A percentile compares a stretch with the other conserved stretches of the same genome.
Conservation (phyloP, 2,113 vertebrate species). For the Muscicapa adusta region DNA sequence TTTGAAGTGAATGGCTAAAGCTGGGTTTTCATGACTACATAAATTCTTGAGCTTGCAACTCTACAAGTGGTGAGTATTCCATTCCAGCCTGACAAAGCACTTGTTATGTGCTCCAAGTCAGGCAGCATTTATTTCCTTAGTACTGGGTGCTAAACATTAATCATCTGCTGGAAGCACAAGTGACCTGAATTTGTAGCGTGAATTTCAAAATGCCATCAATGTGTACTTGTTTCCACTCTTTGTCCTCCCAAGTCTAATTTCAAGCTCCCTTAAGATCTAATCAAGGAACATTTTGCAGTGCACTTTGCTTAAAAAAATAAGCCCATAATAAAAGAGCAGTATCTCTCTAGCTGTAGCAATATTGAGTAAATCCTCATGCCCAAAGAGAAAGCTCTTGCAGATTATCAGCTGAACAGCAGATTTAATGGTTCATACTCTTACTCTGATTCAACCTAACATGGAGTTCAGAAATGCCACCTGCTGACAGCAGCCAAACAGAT, state of each 20-base stretch:
- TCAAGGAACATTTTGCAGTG: neutral
- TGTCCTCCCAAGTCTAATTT: neutral
- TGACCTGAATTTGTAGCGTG: neutral
- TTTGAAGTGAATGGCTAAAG: neutral
- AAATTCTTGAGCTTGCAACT: neutral
- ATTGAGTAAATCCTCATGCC: neutral
- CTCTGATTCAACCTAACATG: neutral
- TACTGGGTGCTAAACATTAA: neutral
- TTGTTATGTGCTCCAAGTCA: neutral
- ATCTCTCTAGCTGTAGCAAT: neutral
- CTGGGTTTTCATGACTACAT: neutral
- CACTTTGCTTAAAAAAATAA: neutral
- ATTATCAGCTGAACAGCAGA: neutral
- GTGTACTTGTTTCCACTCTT: neutral
- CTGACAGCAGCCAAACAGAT: slow-evolving; percentile 1
- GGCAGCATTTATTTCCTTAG: neutral
- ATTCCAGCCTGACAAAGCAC: neutral
- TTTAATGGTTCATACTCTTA: neutral
- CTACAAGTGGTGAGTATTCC: neutral
- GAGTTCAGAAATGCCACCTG: slow-evolving; percentile 33
- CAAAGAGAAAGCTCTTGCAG: neutral
- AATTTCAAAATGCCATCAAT: neutral
- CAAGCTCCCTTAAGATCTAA: neutral
- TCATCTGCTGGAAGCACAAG: fast-evolving
- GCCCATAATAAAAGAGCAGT: neutral